These are phyloP conservation scores for Pseudolaguvia tuberculata DNA, from an alignment of 2,113 vertebrate species.

Conservation along the genomic window DNA sequence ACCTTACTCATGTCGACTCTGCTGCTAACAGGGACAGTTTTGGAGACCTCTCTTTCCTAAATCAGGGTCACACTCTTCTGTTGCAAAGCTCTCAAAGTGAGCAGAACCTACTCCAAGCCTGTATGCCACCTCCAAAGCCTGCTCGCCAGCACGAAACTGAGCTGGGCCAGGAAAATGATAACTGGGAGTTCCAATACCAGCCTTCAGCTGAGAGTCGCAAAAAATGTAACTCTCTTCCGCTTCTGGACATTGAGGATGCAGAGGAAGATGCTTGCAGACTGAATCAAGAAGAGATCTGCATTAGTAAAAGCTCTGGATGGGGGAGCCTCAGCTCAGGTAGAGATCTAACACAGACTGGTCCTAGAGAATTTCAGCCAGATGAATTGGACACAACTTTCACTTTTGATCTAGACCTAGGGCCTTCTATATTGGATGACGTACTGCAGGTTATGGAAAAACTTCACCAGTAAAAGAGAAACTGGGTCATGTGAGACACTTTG, in stretches of 20 bases:
- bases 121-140: conserved; percentile 85
- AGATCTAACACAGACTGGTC: conserved; percentile 69
- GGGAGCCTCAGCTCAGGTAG: conserved; percentile 56
- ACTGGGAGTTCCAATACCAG: not conserved
- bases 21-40: conserved; percentile 63
- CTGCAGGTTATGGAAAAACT: conserved; percentile 85
- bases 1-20: conserved; percentile 67
- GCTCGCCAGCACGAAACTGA: conserved; percentile 75
- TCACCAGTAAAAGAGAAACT: conserved; percentile 57
- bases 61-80: conserved; percentile 60
- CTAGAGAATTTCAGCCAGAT: conserved; percentile 52
- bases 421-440: conserved; percentile 89
- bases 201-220: conserved; percentile 51
- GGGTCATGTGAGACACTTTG: not conserved
- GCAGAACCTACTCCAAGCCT: conserved; percentile 73
- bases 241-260: conserved; percentile 58
- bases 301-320: conserved; percentile 27
- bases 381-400: conserved; percentile 63
- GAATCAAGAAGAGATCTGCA: conserved; percentile 31
- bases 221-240: conserved; percentile 66
- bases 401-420: conserved; percentile 81
- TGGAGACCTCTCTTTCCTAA: conserved; percentile 72
- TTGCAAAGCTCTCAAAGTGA: conserved; percentile 74
- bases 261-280: conserved; percentile 48
- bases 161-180: conserved; percentile 28